Evolutionary conservation across 2,888 invertebrate species (phyloP), one percentile per base, ranked within the genome.

Genomic region (Athripsodes cinereus): DNA sequence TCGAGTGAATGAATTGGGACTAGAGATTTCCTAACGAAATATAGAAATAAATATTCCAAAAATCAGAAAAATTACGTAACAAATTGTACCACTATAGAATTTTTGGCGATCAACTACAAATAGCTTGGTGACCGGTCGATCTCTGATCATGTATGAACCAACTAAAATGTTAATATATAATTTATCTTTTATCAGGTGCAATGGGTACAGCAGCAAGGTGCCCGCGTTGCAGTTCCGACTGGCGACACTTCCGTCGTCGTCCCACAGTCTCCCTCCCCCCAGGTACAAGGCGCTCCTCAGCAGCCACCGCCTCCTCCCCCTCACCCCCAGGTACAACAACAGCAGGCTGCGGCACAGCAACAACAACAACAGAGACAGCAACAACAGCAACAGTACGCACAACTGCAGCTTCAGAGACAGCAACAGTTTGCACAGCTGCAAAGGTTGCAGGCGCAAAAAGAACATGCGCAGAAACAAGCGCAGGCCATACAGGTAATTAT

Each of bases 161-260:
- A n/a, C n/a, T n/a, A n/a, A n/a, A n/a, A n/a, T n/a, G n/a, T n/a
- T n/a, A n/a, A n/a, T n/a, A n/a, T n/a, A n/a, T n/a, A n/a, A 8
- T 18, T 20, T 16, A n/a, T 40, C 13, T n/a, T n/a, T 22, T n/a
- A 21, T 50, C 58, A 78, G 79, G 75, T 82, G 18, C 84, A 86
- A 64, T 87, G 87, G 86, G 70, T 86, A 59, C 86, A 85, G 59
- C 86, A 85, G 65, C 82, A 84, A 51, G 80, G 84, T 0, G 80
- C 84, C 0, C 75, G 84, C 8, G 78, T 84, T 56, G 71, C 81
- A 26, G 70, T 75, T 8, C 78, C 85, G 10, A 65, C 73, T 63
- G n/a, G n/a, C n/a, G n/a, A n/a, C n/a, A n/a, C 74, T 74, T 0
- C 70, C 71, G 44, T 75, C 72, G 54, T 74, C 73, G 0, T 13